Conservation (phyloP, 2,888 invertebrate species). For the Bembecia ichneumoniformis region DNA sequence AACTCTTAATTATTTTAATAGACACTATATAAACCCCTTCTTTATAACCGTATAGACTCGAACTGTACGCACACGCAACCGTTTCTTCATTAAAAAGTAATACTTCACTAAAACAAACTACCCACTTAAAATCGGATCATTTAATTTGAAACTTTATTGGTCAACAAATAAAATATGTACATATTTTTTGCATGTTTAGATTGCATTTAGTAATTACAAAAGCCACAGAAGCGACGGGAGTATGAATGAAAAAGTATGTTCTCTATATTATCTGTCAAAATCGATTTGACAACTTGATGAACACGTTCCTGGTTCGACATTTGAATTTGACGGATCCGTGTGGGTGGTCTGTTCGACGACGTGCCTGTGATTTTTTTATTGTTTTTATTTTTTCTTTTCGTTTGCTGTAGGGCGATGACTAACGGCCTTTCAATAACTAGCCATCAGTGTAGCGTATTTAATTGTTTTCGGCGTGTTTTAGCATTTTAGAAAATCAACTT, state of each 20-base stretch:
- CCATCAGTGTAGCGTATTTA: conserved; percentile 53
- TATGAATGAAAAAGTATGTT: conserved; percentile 14
- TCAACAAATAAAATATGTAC: too few species aligned
- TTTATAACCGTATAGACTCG: conserved; percentile 17
- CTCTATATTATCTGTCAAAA: conserved; percentile 61
- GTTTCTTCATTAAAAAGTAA: neutral
- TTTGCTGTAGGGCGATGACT: conserved; percentile 54
- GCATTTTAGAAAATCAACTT: conserved; percentile 7
- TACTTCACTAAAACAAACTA: conserved; percentile 1
- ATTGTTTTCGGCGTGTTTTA: conserved; percentile 40
- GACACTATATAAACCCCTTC: conserved; percentile 11
- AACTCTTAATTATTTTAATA: conserved; percentile 19
- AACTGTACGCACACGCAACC: conserved; percentile 22
- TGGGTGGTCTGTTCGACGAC: conserved; percentile 58
- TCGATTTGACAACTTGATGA: conserved; percentile 70
- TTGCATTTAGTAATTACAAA: conserved; percentile 9
- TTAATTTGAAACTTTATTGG: conserved; percentile 20
- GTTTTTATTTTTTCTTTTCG: conserved; percentile 28
- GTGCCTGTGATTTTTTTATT: conserved; percentile 26
- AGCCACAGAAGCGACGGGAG: conserved; percentile 31
- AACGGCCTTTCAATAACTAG: conserved; percentile 61
- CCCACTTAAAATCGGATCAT: conserved; percentile 12
- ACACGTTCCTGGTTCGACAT: conserved; percentile 57
- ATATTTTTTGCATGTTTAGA: too few species aligned
- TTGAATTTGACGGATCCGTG: conserved; percentile 55